Percentiles rank a stretch among this genome's conserved stretches.
Evolutionary conservation across 2,797 vertebrate species (phyloP).

Genomic region (Pelobates cultripes): DNA sequence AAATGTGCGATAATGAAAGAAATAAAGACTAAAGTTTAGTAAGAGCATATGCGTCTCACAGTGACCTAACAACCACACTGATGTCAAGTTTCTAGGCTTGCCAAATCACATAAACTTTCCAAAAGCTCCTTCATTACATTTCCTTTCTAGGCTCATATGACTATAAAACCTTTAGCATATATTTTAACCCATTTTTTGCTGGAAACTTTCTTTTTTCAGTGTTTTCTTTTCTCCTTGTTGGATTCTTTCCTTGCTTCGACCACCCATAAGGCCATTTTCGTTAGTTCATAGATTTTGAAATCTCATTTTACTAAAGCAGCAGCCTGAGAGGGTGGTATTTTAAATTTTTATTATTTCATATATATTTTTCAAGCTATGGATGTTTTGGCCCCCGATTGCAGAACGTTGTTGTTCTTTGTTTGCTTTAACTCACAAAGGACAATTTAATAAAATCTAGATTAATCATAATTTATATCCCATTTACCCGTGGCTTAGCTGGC

Average conservation of each 20-base stretch:
- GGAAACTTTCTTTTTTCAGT: neutral
- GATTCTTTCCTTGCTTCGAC: neutral
- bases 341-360: neutral
- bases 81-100: constrained; percentile 60
- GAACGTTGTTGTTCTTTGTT: no score
- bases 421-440: no score
- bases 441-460: no score
- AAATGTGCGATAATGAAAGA: constrained; percentile 62
- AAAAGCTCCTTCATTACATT: constrained; percentile 74
- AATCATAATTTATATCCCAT: no score
- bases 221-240: neutral
- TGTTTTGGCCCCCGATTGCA: no score
- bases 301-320: neutral
- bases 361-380: no score
- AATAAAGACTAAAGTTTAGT: constrained; percentile 67
- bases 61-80: constrained; percentile 71
- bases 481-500: no score
- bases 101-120: constrained; percentile 76
- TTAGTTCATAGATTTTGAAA: neutral
- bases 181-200: constrained; percentile 25
- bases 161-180: constrained; percentile 21
- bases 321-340: neutral
- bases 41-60: constrained; percentile 77
- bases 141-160: constrained; percentile 69
- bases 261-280: neutral